Percentiles rank a stretch among this genome's conserved stretches.
Conservation (phyloP, 2,888 invertebrate species). For the Ganaspis brasiliensis region DNA sequence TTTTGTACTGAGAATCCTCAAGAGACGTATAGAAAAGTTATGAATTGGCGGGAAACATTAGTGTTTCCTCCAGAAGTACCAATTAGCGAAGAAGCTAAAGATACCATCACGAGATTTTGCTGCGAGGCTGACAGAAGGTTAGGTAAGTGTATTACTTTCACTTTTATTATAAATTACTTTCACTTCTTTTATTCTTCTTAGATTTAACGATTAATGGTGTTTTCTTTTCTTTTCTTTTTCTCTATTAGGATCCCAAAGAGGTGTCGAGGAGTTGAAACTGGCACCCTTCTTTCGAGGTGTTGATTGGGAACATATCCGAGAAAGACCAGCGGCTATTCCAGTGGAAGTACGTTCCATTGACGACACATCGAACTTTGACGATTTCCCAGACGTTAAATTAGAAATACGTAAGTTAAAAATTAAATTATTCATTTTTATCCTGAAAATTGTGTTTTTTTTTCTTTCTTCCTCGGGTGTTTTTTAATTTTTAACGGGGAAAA, state of each 20-base stretch:
- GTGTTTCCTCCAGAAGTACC: constrained; percentile 99
- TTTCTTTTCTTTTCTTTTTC: not conserved
- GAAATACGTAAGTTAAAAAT: constrained; percentile 93
- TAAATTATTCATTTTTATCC: not conserved
- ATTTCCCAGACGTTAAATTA: constrained; percentile 99
- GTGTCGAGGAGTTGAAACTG: constrained; percentile 95
- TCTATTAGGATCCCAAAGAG: constrained; percentile 89
- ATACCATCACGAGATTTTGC: constrained; percentile 97
- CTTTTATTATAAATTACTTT: constrained; percentile 17
- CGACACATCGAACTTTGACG: constrained; percentile 99
- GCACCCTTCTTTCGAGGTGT: constrained; percentile 98
- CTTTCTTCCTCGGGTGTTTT: too few species aligned
- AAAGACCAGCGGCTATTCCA: constrained; percentile 98
- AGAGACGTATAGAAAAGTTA: constrained; percentile 98
- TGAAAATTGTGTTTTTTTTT: too few species aligned
- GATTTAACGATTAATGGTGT: not conserved
- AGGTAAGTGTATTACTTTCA: constrained; percentile 76
- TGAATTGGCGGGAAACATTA: constrained; percentile 99
- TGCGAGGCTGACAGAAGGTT: constrained; percentile 96
- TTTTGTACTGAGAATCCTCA: constrained; percentile 99
- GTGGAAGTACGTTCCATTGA: constrained; percentile 99
- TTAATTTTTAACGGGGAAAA: too few species aligned
- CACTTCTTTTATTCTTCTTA: not conserved
- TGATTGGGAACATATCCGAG: constrained; percentile 99
- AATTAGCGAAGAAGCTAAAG: constrained; percentile 98